A percentile compares a stretch with the other conserved stretches of the same genome.
Evolutionary conservation across 2,797 vertebrate genomes (phyloP).

Genomic region (Gymnopithys bicolor): DNA sequence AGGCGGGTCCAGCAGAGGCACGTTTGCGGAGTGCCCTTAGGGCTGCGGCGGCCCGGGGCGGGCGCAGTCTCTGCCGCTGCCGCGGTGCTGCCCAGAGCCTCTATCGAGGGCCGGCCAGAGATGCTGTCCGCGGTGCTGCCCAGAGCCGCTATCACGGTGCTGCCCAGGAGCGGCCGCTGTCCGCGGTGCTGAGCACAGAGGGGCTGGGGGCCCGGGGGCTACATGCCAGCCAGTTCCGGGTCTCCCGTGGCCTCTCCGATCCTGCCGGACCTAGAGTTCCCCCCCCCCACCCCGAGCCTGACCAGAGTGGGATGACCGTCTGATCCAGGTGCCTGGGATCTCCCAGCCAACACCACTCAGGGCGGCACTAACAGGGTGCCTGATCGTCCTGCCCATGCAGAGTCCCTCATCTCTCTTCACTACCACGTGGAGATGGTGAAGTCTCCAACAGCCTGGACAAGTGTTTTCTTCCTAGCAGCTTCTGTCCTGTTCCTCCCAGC

Average conservation of each 20-base stretch:
- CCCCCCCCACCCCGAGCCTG: fast-evolving
- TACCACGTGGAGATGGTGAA: background rate
- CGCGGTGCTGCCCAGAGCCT: background rate
- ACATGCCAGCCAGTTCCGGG: fast-evolving
- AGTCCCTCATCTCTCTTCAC: background rate
- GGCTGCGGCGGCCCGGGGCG: no score
- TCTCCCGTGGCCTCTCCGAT: background rate
- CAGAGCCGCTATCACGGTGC: no score
- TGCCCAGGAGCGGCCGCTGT: background rate
- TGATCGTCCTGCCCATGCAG: background rate
- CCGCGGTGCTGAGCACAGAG: background rate
- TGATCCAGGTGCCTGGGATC: background rate
- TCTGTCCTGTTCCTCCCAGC: background rate
- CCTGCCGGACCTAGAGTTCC: background rate
- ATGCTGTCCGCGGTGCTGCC: background rate
- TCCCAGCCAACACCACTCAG: fast-evolving
- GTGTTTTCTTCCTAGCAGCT: background rate
- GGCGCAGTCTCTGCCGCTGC: background rate
- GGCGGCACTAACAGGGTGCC: background rate
- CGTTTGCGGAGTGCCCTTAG: fast-evolving
- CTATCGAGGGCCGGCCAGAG: background rate
- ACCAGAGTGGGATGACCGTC: no score
- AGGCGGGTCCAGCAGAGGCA: background rate
- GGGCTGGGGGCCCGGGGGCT: fast-evolving
- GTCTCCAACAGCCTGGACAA: background rate